These are phyloP conservation scores for Maniola jurtina DNA, from an alignment of 1,140 invertebrate genomes.

Conservation along the genomic window DNA sequence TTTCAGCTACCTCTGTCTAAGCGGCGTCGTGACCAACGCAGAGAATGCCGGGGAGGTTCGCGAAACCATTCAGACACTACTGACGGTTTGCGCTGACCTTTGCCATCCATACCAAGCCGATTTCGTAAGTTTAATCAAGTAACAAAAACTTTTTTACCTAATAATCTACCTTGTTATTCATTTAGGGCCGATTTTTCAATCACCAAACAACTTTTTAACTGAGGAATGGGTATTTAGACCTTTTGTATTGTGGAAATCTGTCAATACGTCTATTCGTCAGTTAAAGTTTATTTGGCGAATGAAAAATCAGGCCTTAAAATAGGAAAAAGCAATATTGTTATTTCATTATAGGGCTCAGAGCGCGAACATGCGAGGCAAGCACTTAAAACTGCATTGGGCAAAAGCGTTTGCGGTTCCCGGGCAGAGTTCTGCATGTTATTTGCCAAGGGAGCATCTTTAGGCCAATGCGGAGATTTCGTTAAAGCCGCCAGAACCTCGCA, in stretches of 20 bases:
- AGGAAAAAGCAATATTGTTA: neutral
- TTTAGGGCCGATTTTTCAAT: neutral
- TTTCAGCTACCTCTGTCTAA: slow-evolving; percentile 65
- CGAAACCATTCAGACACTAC: slow-evolving; percentile 59
- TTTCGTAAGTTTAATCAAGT: slow-evolving; percentile 38
- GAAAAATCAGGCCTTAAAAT: too few relatives aligned
- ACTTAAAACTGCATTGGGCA: slow-evolving; percentile 52
- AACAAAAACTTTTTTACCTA: neutral
- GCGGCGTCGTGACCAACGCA: slow-evolving; percentile 45
- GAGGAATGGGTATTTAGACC: too few relatives aligned
- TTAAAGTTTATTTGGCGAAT: too few relatives aligned
- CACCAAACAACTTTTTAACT: too few relatives aligned
- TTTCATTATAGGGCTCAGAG: slow-evolving; percentile 47
- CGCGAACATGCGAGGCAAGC: slow-evolving; percentile 50
- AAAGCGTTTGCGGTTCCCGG: slow-evolving; percentile 52
- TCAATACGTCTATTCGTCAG: too few relatives aligned
- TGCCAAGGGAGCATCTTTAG: slow-evolving; percentile 52
- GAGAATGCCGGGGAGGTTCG: slow-evolving; percentile 54
- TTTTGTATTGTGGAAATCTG: too few relatives aligned
- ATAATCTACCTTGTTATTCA: neutral
- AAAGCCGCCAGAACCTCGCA: slow-evolving; percentile 58
- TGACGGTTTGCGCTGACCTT: slow-evolving; percentile 60
- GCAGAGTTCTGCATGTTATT: slow-evolving; percentile 68
- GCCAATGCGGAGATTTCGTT: slow-evolving; percentile 55
- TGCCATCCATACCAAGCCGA: slow-evolving; percentile 53